Percentiles rank a stretch among this genome's conserved stretches.
phyloP scores from a whole-genome alignment of 2,797 vertebrate genomes.

The Channa striata region DNA sequence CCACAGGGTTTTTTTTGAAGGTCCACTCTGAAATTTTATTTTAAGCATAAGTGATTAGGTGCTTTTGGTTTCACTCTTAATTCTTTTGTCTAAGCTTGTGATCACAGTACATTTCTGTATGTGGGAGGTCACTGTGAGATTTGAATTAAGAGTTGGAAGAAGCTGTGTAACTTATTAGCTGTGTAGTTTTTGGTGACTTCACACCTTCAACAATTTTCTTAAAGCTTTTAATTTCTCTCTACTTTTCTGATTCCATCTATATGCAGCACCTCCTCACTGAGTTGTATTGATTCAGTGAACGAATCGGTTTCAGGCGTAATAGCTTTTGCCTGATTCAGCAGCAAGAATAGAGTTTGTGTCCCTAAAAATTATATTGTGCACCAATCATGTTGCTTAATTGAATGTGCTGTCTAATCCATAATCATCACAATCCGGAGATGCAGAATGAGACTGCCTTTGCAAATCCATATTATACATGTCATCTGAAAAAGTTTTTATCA shows the following conservation, averaged over 20 bases:
- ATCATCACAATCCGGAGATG: conserved; percentile 21
- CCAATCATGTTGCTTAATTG: conserved; percentile 3
- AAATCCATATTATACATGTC: conserved; percentile 16
- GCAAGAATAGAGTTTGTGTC: conserved; percentile 10
- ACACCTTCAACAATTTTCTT: background rate
- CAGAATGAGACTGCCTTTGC: conserved; percentile 1
- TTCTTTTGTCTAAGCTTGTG: no score
- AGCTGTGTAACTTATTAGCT: no score
- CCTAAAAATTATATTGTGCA: conserved; percentile 14
- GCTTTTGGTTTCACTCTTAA: no score
- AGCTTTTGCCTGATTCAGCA: conserved; percentile 45
- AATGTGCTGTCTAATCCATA: conserved; percentile 42
- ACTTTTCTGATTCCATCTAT: conserved; percentile 12
- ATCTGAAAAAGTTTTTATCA: conserved; percentile 30
- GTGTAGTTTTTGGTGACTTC: background rate
- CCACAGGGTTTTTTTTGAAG: no score
- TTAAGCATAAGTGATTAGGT: no score
- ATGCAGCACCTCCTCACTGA: conserved; percentile 11
- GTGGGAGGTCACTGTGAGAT: no score
- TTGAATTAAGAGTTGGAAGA: no score
- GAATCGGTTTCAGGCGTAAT: conserved; percentile 21
- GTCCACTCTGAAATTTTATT: no score
- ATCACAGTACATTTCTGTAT: no score
- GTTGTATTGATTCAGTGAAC: conserved; percentile 45
- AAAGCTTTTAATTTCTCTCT: conserved; percentile 11